phyloP scores from a whole-genome alignment of 2,113 vertebrate genomes.

The Eubucco bourcierii region DNA sequence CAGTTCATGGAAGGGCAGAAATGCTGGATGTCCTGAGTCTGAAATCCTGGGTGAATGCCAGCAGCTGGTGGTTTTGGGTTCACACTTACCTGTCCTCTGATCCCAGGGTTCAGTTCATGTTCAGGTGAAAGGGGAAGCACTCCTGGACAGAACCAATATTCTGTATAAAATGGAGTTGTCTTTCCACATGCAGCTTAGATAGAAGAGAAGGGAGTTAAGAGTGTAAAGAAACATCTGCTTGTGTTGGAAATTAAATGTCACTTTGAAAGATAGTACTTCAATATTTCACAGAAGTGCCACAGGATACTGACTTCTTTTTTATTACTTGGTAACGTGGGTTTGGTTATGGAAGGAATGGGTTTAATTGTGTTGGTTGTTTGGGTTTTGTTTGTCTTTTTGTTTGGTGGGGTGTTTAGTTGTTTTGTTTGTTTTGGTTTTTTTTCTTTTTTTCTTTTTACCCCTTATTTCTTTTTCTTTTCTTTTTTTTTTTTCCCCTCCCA shows the following conservation, averaged over 20 bases:
- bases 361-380: too few species aligned
- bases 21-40: background rate
- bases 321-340: background rate
- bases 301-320: background rate
- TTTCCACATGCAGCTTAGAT: background rate
- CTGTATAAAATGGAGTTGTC: background rate
- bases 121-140: background rate
- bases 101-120: background rate
- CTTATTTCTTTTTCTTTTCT: background rate
- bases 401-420: too few species aligned
- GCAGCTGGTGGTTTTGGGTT: background rate
- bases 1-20: background rate
- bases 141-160: background rate
- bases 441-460: background rate
- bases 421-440: background rate
- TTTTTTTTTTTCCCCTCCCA: background rate
- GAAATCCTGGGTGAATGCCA: background rate
- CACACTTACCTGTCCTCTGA: background rate
- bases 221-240: background rate
- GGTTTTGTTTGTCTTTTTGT: background rate
- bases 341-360: accelerated
- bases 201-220: background rate
- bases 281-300: background rate
- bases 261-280: background rate
- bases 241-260: background rate